These are phyloP conservation scores for Heliopora coerulea DNA, from an alignment of 92 coral and sea anemone genomes.

Conservation along the genomic window DNA sequence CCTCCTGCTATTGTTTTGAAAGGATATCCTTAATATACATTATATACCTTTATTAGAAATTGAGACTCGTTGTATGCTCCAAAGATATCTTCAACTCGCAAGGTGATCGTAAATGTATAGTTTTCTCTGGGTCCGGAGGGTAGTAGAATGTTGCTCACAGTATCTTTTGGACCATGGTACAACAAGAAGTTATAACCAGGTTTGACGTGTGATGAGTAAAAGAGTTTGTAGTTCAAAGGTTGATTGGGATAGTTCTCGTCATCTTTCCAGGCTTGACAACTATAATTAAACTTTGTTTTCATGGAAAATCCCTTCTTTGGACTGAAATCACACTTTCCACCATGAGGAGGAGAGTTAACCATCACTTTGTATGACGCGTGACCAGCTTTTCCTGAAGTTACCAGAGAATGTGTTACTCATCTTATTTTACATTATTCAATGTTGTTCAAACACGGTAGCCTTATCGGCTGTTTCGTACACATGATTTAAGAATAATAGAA, in stretches of 20 bases:
- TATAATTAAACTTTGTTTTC: slow-evolving; percentile 58
- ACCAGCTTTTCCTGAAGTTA: slow-evolving; percentile 59
- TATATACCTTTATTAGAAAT: slow-evolving; percentile 54
- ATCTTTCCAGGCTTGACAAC: slow-evolving; percentile 73
- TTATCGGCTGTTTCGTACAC: too few relatives aligned
- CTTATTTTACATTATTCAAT: too few relatives aligned
- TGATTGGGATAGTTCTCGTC: slow-evolving; percentile 45
- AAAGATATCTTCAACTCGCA: slow-evolving; percentile 69
- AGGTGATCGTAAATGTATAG: slow-evolving; percentile 34
- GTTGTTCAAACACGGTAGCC: too few relatives aligned
- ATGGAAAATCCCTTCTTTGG: slow-evolving; percentile 63
- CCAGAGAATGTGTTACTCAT: neutral
- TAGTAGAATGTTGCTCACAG: slow-evolving; percentile 40
- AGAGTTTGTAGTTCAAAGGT: slow-evolving; percentile 71
- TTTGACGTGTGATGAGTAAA: slow-evolving; percentile 35
- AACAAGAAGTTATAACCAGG: slow-evolving; percentile 42
- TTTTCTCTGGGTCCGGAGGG: slow-evolving; percentile 60
- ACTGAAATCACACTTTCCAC: slow-evolving; percentile 67
- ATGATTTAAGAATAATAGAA: too few relatives aligned
- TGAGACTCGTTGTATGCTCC: slow-evolving; percentile 53
- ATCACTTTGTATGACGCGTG: slow-evolving; percentile 55
- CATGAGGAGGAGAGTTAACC: slow-evolving; percentile 71
- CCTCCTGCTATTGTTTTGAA: slow-evolving; percentile 5
- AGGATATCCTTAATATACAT: slow-evolving; percentile 6
- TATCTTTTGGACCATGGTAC: slow-evolving; percentile 65